phyloP scores from a whole-genome alignment of 2,888 invertebrate genomes.

The Phyllotreta cruciferae region DNA sequence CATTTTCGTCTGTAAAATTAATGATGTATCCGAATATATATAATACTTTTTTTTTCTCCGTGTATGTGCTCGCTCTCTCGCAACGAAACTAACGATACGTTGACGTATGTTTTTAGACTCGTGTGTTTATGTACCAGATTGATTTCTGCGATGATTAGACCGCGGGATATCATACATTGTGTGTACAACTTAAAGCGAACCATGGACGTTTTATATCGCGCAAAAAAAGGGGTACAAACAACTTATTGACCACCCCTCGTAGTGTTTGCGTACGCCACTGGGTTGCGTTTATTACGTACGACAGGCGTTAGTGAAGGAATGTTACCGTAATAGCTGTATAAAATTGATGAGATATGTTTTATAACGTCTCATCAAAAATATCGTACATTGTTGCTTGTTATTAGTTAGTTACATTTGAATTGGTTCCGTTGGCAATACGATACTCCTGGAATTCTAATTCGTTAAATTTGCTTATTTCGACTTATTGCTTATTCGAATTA shows the following conservation, averaged over 20 bases:
- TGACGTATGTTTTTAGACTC: constrained; percentile 19
- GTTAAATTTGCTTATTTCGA: no score
- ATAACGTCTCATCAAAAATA: not conserved
- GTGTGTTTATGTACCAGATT: constrained; percentile 16
- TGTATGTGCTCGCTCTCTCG: no score
- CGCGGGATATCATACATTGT: constrained; percentile 12
- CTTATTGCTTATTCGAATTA: no score
- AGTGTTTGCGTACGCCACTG: not conserved
- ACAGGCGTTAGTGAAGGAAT: constrained; percentile 9
- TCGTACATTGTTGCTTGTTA: no score
- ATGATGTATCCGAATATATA: constrained; percentile 16
- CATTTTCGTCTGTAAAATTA: constrained; percentile 25
- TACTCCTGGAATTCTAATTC: no score
- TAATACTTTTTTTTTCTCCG: no score
- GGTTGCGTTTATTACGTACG: not conserved
- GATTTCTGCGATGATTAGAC: constrained; percentile 20
- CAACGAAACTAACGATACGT: constrained; percentile 18
- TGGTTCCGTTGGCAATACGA: no score
- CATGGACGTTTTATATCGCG: no score
- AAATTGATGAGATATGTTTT: constrained; percentile 16
- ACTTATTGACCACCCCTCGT: no score
- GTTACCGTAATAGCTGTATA: constrained; percentile 11
- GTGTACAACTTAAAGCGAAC: not conserved
- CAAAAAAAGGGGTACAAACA: no score
- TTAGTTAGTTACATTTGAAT: no score